Conservation (phyloP, 1,140 invertebrate species). For the Archivesica marissinica region DNA sequence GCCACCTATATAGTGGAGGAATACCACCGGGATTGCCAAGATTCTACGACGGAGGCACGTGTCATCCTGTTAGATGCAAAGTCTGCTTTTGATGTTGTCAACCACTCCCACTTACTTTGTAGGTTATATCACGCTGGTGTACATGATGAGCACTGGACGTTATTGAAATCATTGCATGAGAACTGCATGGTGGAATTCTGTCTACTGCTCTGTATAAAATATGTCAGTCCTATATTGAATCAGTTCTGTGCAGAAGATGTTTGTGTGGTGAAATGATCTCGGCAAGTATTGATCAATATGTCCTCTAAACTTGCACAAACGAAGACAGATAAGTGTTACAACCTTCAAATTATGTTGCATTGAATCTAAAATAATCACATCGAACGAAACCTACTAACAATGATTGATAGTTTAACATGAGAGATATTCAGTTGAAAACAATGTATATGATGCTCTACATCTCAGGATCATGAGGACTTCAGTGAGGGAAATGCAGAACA, state of each 20-base stretch:
- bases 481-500: neutral
- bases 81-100: constrained; percentile 38
- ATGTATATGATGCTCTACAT: neutral
- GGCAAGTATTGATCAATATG: constrained; percentile 12
- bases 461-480: constrained; percentile 36
- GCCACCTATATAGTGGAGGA: constrained; percentile 21
- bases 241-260: constrained; percentile 38
- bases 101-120: constrained; percentile 6
- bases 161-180: constrained; percentile 27
- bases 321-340: constrained; percentile 41
- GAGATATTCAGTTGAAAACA: neutral
- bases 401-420: neutral
- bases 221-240: constrained; percentile 30
- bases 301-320: constrained; percentile 10
- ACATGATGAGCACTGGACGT: neutral
- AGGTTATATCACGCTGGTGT: constrained; percentile 31
- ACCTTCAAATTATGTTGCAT: constrained; percentile 35
- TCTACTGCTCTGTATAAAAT: constrained; percentile 33
- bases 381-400: neutral
- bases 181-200: constrained; percentile 29
- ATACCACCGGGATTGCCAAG: constrained; percentile 1
- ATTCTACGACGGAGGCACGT: neutral
- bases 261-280: neutral
- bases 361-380: constrained; percentile 3
- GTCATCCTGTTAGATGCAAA: constrained; percentile 36